Evolutionary conservation across 2,888 invertebrate species (phyloP).

Genomic region (Caenorhabditis uteleia): DNA sequence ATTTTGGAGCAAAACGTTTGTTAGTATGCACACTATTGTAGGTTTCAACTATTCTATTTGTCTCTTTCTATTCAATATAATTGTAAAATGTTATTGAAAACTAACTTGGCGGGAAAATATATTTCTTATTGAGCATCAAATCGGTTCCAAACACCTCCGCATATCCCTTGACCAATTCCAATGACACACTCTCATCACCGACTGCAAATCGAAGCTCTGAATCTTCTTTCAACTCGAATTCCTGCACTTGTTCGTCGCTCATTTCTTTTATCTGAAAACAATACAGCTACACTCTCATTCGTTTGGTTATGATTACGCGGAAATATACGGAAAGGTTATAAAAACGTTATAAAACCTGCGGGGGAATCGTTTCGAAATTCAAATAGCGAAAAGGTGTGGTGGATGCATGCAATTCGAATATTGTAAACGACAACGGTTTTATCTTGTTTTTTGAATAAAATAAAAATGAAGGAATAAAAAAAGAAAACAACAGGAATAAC

Average conservation of each 20-base stretch:
- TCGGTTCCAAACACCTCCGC: slow-evolving; percentile 98
- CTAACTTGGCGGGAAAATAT: slow-evolving; percentile 61
- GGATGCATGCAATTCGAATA: too few relatives aligned
- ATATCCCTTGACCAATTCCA: slow-evolving; percentile 83
- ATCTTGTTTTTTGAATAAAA: background rate
- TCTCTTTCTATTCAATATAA: background rate
- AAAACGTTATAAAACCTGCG: background rate
- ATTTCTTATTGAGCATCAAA: slow-evolving; percentile 85
- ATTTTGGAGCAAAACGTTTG: background rate
- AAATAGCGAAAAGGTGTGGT: too few relatives aligned
- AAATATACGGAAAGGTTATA: too few relatives aligned
- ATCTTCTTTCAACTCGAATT: slow-evolving; percentile 59
- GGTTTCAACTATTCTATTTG: background rate
- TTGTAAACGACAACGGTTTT: too few relatives aligned
- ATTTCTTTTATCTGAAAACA: background rate
- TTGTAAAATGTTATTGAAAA: slow-evolving; percentile 6
- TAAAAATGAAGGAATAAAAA: background rate
- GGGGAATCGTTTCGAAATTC: background rate
- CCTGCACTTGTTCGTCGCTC: slow-evolving; percentile 22
- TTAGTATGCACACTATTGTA: background rate
- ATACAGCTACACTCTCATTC: background rate
- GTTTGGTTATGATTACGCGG: background rate
- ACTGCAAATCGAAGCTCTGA: slow-evolving; percentile 64
- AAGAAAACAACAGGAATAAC: background rate
- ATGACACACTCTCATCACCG: slow-evolving; percentile 47